phyloP scores from a whole-genome alignment of 2,888 invertebrate species.

The Nephrotoma appendiculata region DNA sequence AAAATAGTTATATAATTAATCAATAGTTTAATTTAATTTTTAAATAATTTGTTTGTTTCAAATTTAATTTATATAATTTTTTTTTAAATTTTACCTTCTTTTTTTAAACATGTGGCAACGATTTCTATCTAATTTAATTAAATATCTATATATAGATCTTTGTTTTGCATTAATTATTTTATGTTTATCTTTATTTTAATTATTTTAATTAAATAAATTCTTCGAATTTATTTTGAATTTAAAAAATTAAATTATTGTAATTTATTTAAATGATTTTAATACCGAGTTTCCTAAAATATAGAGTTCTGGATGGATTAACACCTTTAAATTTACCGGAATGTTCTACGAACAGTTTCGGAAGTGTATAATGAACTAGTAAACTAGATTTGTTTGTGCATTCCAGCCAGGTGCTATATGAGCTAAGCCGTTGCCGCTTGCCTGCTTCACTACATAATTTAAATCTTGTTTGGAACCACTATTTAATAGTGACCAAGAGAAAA shows the following conservation, averaged over 20 bases:
- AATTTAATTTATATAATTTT: too few relatives aligned
- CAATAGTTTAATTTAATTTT: not conserved
- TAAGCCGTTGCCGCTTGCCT: too few relatives aligned
- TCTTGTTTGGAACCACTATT: not conserved
- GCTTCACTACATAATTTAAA: not conserved
- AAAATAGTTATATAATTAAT: not conserved
- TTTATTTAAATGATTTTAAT: too few relatives aligned
- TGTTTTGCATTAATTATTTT: not conserved
- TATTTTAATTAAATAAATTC: not conserved
- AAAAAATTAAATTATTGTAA: too few relatives aligned
- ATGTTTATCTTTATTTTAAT: not conserved
- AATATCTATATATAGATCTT: not conserved
- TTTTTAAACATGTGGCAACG: not conserved
- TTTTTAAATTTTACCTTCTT: not conserved
- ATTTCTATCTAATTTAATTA: not conserved
- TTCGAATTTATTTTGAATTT: too few relatives aligned
- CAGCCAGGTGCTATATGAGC: too few relatives aligned
- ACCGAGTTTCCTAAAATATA: too few relatives aligned
- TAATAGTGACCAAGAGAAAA: not conserved
- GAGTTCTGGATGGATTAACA: too few relatives aligned
- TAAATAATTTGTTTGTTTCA: not conserved
- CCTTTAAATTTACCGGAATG: too few relatives aligned
- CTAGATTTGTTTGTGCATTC: too few relatives aligned
- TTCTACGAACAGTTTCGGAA: too few relatives aligned
- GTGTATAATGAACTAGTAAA: too few relatives aligned